These are phyloP conservation scores for Eupleurogrammus muticus DNA, from an alignment of 2,797 vertebrate genomes.

Conservation along the genomic window DNA sequence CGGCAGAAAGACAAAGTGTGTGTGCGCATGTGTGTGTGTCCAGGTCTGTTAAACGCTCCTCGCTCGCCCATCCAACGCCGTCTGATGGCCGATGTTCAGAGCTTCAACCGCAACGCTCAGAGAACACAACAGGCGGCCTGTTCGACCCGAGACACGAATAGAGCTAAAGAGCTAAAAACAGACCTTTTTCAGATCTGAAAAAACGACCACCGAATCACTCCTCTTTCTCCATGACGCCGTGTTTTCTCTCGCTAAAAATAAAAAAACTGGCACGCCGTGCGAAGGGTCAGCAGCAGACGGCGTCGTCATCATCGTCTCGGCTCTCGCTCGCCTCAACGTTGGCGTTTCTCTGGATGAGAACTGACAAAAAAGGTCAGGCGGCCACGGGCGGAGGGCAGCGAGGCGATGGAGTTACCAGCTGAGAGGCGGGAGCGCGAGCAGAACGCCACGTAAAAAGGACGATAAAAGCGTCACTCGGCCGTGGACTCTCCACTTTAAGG, in stretches of 20 bases:
- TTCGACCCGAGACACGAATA: conserved; percentile 70
- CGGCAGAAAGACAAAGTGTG: conserved; percentile 40
- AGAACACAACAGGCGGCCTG: conserved; percentile 58
- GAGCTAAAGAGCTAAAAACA: conserved; percentile 57
- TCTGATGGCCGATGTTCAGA: conserved; percentile 62
- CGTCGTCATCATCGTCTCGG: conserved; percentile 41
- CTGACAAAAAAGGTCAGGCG: conserved; percentile 70
- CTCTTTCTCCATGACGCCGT: conserved; percentile 48
- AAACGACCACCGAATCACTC: conserved; percentile 44
- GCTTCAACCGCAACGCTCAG: conserved; percentile 51
- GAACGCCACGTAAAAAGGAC: too few species aligned
- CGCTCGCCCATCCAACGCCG: conserved; percentile 49
- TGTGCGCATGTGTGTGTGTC: conserved; percentile 31
- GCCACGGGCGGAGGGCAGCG: conserved; percentile 53
- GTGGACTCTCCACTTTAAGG: neutral
- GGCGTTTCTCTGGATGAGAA: conserved; percentile 47
- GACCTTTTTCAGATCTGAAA: conserved; percentile 41
- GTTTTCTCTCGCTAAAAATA: conserved; percentile 65
- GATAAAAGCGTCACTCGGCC: too few species aligned
- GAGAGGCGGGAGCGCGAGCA: conserved; percentile 25
- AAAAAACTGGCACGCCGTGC: conserved; percentile 47
- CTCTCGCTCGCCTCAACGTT: conserved; percentile 50
- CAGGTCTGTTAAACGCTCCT: conserved; percentile 59
- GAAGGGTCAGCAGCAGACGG: conserved; percentile 58
- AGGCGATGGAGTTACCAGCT: conserved; percentile 64